A percentile compares a stretch with the other conserved stretches of the same genome.
phyloP scores from a whole-genome alignment of 1,140 invertebrate genomes.

The Ectropis grisescens region DNA sequence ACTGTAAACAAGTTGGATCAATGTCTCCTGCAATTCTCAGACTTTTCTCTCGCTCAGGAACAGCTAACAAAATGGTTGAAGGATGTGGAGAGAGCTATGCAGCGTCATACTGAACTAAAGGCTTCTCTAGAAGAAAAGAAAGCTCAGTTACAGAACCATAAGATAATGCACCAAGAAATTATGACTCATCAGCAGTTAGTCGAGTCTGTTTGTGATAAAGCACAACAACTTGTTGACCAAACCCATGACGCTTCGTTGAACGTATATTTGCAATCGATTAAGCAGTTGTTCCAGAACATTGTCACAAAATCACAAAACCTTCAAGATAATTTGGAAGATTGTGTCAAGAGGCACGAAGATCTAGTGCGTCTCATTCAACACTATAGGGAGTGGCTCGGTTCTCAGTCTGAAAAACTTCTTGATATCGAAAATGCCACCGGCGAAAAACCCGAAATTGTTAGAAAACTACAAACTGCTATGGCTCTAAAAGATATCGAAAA shows the following conservation, averaged over 20 bases:
- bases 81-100: slow-evolving; percentile 92
- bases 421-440: slow-evolving; percentile 84
- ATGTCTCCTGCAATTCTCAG: slow-evolving; percentile 90
- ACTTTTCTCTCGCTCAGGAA: slow-evolving; percentile 89
- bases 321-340: slow-evolving; percentile 86
- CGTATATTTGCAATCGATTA: slow-evolving; percentile 89
- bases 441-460: slow-evolving; percentile 83
- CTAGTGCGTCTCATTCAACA: slow-evolving; percentile 79
- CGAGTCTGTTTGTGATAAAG: slow-evolving; percentile 92
- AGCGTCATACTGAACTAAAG: slow-evolving; percentile 91
- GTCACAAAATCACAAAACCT: slow-evolving; percentile 89
- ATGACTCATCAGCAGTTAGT: slow-evolving; percentile 91
- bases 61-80: slow-evolving; percentile 93
- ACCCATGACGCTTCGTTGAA: slow-evolving; percentile 90
- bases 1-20: slow-evolving; percentile 87
- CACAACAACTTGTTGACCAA: slow-evolving; percentile 89
- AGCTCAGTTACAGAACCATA: slow-evolving; percentile 94
- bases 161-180: slow-evolving; percentile 96
- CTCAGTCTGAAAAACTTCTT: slow-evolving; percentile 81
- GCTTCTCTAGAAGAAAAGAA: slow-evolving; percentile 93
- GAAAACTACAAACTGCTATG: slow-evolving; percentile 79
- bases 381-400: slow-evolving; percentile 84
- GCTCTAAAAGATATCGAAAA: slow-evolving; percentile 78
- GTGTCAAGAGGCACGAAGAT: slow-evolving; percentile 88
- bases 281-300: slow-evolving; percentile 90